Evolutionary conservation across 23 tunicate genomes (phyloP).

Genomic region (Halocynthia roretzi): DNA sequence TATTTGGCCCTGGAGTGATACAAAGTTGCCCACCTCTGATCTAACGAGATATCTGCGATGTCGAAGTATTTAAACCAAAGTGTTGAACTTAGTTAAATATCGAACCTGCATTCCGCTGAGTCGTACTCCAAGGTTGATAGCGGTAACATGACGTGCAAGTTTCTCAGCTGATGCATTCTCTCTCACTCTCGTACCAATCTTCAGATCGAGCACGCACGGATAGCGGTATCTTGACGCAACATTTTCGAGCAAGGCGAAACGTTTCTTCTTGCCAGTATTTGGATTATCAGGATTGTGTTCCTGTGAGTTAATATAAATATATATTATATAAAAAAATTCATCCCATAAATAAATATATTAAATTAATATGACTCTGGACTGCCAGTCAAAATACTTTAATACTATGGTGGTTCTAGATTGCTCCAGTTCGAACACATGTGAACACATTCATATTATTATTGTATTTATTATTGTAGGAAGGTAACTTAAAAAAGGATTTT

Average conservation of each 20-base stretch:
- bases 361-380: neutral
- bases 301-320: neutral
- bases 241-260: slow-evolving; percentile 72
- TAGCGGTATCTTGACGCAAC: slow-evolving; percentile 46
- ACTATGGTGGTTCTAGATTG: too few species aligned
- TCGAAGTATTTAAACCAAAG: too few species aligned
- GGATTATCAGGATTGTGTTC: slow-evolving; percentile 5
- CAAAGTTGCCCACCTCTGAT: too few species aligned
- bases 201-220: slow-evolving; percentile 84
- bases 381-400: too few species aligned
- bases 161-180: slow-evolving; percentile 61
- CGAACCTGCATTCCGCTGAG: slow-evolving; percentile 92
- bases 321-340: too few species aligned
- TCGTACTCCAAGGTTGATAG: slow-evolving; percentile 70
- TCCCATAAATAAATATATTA: neutral
- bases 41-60: too few species aligned
- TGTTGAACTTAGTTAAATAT: neutral
- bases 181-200: slow-evolving; percentile 80
- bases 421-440: too few species aligned
- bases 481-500: too few species aligned
- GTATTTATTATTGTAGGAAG: too few species aligned
- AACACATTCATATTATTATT: too few species aligned
- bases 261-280: slow-evolving; percentile 34
- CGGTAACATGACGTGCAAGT: slow-evolving; percentile 71
- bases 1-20: too few species aligned